These are phyloP conservation scores for Physocephala rufipes DNA, from an alignment of 2,888 invertebrate genomes.

Conservation along the genomic window DNA sequence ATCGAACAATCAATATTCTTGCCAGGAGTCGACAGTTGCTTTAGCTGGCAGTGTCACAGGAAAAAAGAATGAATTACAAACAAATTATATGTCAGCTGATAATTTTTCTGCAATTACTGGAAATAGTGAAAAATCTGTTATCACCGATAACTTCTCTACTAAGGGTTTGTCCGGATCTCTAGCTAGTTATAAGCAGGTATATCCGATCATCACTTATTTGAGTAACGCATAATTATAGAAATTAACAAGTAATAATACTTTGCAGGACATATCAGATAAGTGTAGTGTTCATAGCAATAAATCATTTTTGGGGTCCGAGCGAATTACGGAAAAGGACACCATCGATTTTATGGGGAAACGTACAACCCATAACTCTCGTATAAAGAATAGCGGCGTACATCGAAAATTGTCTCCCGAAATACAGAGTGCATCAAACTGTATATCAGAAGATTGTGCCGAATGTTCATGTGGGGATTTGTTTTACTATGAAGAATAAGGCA, in stretches of 20 bases:
- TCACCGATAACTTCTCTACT: slow-evolving; percentile 71
- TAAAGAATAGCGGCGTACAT: slow-evolving; percentile 19
- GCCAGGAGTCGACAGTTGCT: slow-evolving; percentile 52
- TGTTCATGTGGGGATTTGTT: too few relatives aligned
- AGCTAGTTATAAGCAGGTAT: slow-evolving; percentile 39
- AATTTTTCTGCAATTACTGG: slow-evolving; percentile 72
- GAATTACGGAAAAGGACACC: slow-evolving; percentile 18
- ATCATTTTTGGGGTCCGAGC: slow-evolving; percentile 25
- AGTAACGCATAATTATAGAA: neutral
- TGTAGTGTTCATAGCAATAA: slow-evolving; percentile 33
- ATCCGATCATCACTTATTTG: neutral
- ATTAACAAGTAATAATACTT: neutral
- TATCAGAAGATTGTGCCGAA: slow-evolving; percentile 22
- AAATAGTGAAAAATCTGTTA: slow-evolving; percentile 73
- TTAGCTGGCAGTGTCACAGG: slow-evolving; percentile 49
- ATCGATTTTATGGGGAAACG: slow-evolving; percentile 18
- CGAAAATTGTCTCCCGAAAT: slow-evolving; percentile 30
- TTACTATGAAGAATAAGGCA: too few relatives aligned
- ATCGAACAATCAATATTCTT: slow-evolving; percentile 32
- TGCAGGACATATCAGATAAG: slow-evolving; percentile 25
- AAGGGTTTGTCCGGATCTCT: slow-evolving; percentile 81
- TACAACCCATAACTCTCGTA: slow-evolving; percentile 20
- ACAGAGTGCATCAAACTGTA: slow-evolving; percentile 25
- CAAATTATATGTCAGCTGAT: slow-evolving; percentile 73
- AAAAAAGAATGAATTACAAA: slow-evolving; percentile 76